phyloP scores from a whole-genome alignment of 2,797 vertebrate genomes.

The Octomys mimax region DNA sequence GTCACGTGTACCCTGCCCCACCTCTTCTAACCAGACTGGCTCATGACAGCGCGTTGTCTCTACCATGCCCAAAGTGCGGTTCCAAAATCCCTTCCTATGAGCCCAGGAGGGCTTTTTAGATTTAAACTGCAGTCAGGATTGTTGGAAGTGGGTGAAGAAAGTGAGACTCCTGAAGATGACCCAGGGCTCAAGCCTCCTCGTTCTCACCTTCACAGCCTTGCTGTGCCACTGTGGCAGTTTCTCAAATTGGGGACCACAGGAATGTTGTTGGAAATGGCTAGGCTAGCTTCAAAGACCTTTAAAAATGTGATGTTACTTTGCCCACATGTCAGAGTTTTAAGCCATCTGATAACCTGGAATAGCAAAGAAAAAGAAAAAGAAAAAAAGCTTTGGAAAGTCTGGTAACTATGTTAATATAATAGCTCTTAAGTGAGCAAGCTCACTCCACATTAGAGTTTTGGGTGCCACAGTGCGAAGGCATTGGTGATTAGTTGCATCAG shows the following conservation, averaged over 20 bases:
- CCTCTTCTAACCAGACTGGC: background rate
- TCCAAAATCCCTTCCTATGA: background rate
- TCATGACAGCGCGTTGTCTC: background rate
- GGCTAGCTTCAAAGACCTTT: background rate
- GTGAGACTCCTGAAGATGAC: background rate
- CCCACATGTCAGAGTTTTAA: constrained; percentile 41
- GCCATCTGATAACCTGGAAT: background rate
- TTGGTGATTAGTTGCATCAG: background rate
- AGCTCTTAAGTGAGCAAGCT: background rate
- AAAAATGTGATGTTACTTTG: background rate
- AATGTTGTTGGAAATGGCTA: constrained; percentile 14
- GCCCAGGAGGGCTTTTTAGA: background rate
- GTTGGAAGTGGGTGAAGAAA: background rate
- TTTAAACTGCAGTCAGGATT: background rate
- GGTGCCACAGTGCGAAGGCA: background rate
- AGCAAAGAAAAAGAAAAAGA: background rate
- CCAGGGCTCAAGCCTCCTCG: background rate
- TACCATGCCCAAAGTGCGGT: background rate
- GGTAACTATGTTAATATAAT: background rate
- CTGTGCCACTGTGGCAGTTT: background rate
- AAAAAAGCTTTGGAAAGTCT: background rate
- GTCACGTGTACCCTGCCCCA: background rate
- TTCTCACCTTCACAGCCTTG: background rate
- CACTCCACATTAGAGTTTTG: background rate
- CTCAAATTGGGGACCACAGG: background rate